Conservation (phyloP, 2,113 vertebrate genomes). For the Ictidomys tridecemlineatus region DNA sequence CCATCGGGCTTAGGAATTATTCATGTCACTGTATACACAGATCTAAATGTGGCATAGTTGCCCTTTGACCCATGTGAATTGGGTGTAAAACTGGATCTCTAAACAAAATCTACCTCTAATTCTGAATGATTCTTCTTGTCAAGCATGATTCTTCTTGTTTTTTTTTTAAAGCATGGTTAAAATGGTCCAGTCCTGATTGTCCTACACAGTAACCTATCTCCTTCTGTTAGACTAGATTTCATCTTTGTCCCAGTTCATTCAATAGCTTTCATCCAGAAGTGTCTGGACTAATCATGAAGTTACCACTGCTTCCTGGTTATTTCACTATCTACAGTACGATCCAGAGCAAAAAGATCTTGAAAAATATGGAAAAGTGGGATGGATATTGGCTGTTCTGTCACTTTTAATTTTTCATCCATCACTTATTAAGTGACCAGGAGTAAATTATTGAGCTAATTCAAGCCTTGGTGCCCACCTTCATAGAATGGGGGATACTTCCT, state of each 20-base stretch:
- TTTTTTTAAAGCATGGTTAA: neutral
- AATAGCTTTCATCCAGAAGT: neutral
- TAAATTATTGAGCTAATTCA: neutral
- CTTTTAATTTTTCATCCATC: neutral
- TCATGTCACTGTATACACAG: fast-evolving
- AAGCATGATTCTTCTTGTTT: neutral
- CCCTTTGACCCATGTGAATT: neutral
- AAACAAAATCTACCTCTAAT: neutral
- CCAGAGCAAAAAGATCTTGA: neutral
- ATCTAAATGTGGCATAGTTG: fast-evolving
- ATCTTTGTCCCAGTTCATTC: fast-evolving
- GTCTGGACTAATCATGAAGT: too few species aligned
- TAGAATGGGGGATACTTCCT: neutral
- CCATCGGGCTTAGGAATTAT: neutral
- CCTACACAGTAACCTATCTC: neutral
- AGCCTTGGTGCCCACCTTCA: neutral
- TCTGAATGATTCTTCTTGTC: neutral
- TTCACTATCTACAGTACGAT: too few species aligned
- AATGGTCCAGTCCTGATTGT: neutral
- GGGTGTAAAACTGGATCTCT: neutral
- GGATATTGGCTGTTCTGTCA: neutral
- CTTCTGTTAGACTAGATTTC: neutral
- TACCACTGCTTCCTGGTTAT: neutral
- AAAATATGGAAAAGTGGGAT: neutral
- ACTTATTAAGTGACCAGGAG: neutral